A percentile compares a stretch with the other conserved stretches of the same genome.
These are phyloP conservation scores for Bathynomus jamesi DNA, from an alignment of 1,140 invertebrate species.

Conservation along the genomic window DNA sequence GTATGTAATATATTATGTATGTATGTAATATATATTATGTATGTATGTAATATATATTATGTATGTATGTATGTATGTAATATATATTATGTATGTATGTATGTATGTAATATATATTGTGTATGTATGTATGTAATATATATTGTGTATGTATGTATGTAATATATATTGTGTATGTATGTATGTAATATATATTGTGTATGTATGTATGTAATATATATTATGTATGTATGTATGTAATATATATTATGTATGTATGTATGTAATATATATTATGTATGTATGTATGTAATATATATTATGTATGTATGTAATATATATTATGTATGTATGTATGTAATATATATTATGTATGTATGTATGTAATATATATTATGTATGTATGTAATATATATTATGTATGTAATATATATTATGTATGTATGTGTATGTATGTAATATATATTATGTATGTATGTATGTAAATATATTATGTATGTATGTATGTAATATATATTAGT, in stretches of 20 bases:
- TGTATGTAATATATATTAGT: slow-evolving; percentile 8
- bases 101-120: slow-evolving; percentile 4
- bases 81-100: not conserved
- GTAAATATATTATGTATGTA: slow-evolving; percentile 2
- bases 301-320: not conserved
- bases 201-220: not conserved
- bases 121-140: slow-evolving; percentile 13
- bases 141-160: slow-evolving; percentile 10
- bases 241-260: slow-evolving; percentile 11
- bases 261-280: slow-evolving; percentile 10
- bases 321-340: slow-evolving; percentile 13
- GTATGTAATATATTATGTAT: slow-evolving; percentile 10
- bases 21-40: slow-evolving; percentile 12
- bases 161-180: slow-evolving; percentile 8
- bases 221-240: slow-evolving; percentile 15
- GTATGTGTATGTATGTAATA: slow-evolving; percentile 8
- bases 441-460: slow-evolving; percentile 8
- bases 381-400: slow-evolving; percentile 13
- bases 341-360: slow-evolving; percentile 6
- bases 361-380: slow-evolving; percentile 9
- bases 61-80: slow-evolving; percentile 3
- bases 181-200: not conserved
- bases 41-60: slow-evolving; percentile 11
- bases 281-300: not conserved
- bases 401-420: slow-evolving; percentile 12